These are phyloP conservation scores for Toxostoma redivivum DNA, from an alignment of 2,113 vertebrate species.

Conservation along the genomic window DNA sequence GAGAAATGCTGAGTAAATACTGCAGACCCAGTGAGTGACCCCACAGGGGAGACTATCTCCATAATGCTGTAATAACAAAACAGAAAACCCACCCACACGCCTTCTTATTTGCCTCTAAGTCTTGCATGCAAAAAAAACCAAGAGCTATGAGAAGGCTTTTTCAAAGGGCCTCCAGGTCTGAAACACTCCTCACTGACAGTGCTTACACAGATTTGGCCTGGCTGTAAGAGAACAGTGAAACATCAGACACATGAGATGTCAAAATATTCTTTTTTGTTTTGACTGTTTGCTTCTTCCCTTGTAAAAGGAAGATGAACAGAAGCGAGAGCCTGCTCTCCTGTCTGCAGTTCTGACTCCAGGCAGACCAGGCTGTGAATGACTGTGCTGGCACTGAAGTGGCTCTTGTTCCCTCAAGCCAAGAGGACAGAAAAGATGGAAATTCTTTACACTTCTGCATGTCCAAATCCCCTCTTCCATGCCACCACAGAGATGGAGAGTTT, in stretches of 20 bases:
- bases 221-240: not conserved
- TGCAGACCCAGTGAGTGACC: not conserved
- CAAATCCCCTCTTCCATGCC: not conserved
- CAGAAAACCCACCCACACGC: not conserved
- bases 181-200: not conserved
- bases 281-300: not conserved
- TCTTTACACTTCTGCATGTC: not conserved
- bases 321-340: not conserved
- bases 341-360: not conserved
- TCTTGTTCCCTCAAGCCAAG: not conserved
- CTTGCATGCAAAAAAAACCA: not conserved
- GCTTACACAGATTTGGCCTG: not conserved
- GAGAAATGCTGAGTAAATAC: not conserved
- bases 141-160: not conserved
- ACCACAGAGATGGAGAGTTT: not conserved
- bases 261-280: not conserved
- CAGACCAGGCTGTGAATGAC: not conserved
- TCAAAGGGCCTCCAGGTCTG: not conserved
- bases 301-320: not conserved
- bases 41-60: not conserved
- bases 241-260: not conserved
- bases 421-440: not conserved
- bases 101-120: not conserved
- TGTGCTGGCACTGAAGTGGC: not conserved
- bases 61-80: not conserved